Conservation (phyloP, 35 echinoderm and acorn worm species). For the Hemicentrotus pulcherrimus region DNA sequence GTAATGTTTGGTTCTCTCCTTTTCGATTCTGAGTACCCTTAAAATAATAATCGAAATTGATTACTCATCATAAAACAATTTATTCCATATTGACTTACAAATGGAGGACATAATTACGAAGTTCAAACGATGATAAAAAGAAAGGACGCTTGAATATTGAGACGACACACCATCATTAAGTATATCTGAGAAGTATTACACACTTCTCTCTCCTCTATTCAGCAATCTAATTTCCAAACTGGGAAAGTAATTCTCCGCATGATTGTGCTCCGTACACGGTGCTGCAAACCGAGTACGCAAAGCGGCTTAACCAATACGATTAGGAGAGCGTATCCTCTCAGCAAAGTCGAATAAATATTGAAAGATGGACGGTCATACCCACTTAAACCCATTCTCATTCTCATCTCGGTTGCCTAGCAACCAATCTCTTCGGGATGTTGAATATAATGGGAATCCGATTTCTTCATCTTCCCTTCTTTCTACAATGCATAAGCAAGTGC, state of each 20-base stretch:
- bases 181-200: neutral
- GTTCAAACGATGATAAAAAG: neutral
- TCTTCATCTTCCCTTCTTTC: neutral
- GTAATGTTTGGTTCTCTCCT: no score
- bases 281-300: neutral
- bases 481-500: neutral
- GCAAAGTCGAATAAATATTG: slow-evolving; percentile 17
- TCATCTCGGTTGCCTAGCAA: neutral
- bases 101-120: neutral
- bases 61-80: no score
- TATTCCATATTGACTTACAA: no score
- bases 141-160: neutral
- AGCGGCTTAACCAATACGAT: neutral
- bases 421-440: neutral
- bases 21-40: no score
- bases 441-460: neutral
- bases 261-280: neutral
- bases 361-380: neutral
- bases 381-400: slow-evolving; percentile 3
- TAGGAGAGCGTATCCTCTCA: neutral
- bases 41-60: no score
- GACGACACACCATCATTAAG: neutral
- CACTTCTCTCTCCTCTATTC: neutral
- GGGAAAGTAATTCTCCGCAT: neutral
- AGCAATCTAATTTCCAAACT: neutral